Conservation (phyloP, 1,140 invertebrate genomes). For the Zaprionus ghesquierei region DNA sequence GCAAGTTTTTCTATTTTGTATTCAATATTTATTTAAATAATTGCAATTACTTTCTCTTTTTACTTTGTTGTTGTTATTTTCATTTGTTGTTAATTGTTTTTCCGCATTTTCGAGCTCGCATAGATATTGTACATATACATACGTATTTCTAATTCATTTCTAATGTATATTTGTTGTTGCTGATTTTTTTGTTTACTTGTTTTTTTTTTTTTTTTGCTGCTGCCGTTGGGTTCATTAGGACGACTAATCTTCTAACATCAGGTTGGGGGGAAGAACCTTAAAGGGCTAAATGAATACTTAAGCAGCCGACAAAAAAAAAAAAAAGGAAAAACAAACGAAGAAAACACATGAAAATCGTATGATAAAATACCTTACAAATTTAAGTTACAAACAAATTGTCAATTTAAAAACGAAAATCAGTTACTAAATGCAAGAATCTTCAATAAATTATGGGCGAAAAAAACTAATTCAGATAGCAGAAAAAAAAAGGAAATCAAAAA, state of each 20-base stretch:
- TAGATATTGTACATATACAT: conserved; percentile 24
- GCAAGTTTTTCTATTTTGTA: conserved; percentile 50
- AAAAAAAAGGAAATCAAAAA: not conserved
- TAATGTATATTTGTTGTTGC: conserved; percentile 40
- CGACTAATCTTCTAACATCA: conserved; percentile 50
- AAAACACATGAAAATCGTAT: not conserved
- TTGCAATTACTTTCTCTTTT: conserved; percentile 60
- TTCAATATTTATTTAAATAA: conserved; percentile 79
- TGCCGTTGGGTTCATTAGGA: conserved; percentile 37
- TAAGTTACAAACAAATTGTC: not conserved
- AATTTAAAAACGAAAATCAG: conserved; percentile 1
- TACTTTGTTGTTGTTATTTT: conserved; percentile 49
- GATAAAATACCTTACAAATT: not conserved
- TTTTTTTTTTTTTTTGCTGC: not conserved
- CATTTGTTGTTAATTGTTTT: conserved; percentile 12
- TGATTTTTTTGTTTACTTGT: not conserved
- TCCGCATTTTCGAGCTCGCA: conserved; percentile 15
- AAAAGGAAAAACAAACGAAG: no score
- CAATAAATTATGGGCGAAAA: not conserved
- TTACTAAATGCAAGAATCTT: not conserved
- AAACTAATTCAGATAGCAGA: not conserved
- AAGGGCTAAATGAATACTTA: conserved; percentile 66
- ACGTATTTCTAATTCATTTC: conserved; percentile 39
- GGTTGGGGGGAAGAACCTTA: conserved; percentile 54
- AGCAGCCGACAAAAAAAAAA: conserved; percentile 28